A percentile compares a stretch with the other conserved stretches of the same genome.
These are phyloP conservation scores for Aphyosemion australe DNA, from an alignment of 2,113 vertebrate species.

Conservation along the genomic window DNA sequence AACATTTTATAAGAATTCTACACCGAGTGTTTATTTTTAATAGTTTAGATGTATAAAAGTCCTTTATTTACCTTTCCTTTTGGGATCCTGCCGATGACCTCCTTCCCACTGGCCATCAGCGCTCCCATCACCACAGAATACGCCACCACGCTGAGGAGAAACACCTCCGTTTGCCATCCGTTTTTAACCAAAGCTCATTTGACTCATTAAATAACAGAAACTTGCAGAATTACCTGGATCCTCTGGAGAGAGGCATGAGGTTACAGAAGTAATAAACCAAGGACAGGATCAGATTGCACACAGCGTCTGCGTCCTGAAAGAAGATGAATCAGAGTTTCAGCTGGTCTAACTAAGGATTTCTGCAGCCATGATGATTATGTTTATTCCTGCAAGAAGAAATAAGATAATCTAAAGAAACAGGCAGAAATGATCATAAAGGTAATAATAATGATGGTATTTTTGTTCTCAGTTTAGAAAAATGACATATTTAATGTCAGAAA, in stretches of 20 bases:
- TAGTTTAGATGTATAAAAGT: too few relatives aligned
- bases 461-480: too few relatives aligned
- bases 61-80: slow-evolving; percentile 88
- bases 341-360: not conserved
- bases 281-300: slow-evolving; percentile 95
- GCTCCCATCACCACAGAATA: slow-evolving; percentile 97
- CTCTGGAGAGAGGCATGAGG: slow-evolving; percentile 97
- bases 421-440: too few relatives aligned
- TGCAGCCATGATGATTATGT: too few relatives aligned
- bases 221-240: slow-evolving; percentile 85
- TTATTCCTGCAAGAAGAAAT: too few relatives aligned
- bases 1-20: too few relatives aligned
- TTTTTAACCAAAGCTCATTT: not conserved
- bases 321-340: slow-evolving; percentile 1
- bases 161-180: not conserved
- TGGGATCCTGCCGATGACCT: slow-evolving; percentile 92
- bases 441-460: too few relatives aligned
- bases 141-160: slow-evolving; percentile 86
- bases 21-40: too few relatives aligned
- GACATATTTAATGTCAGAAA: too few relatives aligned
- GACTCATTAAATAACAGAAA: not conserved
- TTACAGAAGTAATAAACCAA: slow-evolving; percentile 99
- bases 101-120: slow-evolving; percentile 96
- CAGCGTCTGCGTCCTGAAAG: slow-evolving; percentile 90
- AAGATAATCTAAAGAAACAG: too few relatives aligned